Evolutionary conservation across 2,113 vertebrate genomes (phyloP).

Genomic region (Erinaceus europaeus): DNA sequence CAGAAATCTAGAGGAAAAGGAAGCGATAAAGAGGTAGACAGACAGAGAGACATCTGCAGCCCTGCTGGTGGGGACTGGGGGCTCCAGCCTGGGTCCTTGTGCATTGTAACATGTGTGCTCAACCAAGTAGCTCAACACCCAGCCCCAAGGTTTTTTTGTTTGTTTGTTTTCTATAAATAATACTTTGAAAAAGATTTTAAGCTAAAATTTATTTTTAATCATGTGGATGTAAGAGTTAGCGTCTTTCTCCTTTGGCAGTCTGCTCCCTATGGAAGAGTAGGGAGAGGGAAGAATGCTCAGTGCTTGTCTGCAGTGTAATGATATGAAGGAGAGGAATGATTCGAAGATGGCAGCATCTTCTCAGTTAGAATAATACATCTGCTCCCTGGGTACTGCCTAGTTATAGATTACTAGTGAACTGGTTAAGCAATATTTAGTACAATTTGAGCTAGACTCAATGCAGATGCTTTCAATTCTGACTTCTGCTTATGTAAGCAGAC

Average conservation of each 20-base stretch:
- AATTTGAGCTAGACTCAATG: neutral
- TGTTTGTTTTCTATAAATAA: neutral
- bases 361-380: neutral
- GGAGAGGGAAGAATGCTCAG: neutral
- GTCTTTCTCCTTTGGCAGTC: neutral
- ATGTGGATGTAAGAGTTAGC: neutral
- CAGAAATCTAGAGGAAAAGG: too few species aligned
- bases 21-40: too few species aligned
- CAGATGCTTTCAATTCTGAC: constrained; percentile 11
- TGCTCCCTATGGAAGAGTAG: neutral
- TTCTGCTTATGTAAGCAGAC: constrained; percentile 21
- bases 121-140: too few species aligned
- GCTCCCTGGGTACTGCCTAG: neutral
- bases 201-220: neutral
- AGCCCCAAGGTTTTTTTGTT: too few species aligned
- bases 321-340: neutral
- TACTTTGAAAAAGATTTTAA: neutral
- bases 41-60: too few species aligned
- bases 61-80: too few species aligned
- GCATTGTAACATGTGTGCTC: too few species aligned
- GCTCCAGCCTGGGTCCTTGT: too few species aligned
- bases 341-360: neutral
- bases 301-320: neutral
- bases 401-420: constrained; percentile 25
- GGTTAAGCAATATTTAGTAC: constrained; percentile 25